Conservation (phyloP, 2,888 invertebrate species). For the Psococerastis gibbosa region DNA sequence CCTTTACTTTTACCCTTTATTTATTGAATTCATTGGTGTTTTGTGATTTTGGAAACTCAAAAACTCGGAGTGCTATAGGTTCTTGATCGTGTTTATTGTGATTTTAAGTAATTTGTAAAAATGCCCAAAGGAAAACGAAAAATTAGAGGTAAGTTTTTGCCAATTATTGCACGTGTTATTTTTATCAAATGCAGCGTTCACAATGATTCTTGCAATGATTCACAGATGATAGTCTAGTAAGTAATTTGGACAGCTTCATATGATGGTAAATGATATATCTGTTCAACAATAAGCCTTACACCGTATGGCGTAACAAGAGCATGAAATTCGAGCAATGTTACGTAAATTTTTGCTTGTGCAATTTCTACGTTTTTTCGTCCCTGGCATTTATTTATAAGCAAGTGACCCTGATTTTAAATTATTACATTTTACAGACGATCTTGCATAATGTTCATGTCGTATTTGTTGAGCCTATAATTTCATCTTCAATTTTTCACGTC, state of each 20-base stretch:
- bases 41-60: conserved; percentile 49
- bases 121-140: conserved; percentile 64
- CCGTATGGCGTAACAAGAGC: too few species aligned
- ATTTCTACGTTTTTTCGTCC: too few species aligned
- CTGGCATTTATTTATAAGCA: too few species aligned
- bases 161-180: conserved; percentile 7
- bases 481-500: too few species aligned
- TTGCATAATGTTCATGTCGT: too few species aligned
- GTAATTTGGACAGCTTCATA: neutral
- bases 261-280: neutral
- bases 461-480: too few species aligned
- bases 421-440: too few species aligned
- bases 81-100: conserved; percentile 49
- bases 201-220: conserved; percentile 2
- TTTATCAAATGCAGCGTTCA: too few species aligned
- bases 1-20: neutral
- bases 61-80: conserved; percentile 54
- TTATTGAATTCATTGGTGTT: conserved; percentile 27
- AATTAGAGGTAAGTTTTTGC: conserved; percentile 30
- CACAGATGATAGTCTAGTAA: neutral
- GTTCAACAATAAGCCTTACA: neutral
- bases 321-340: too few species aligned
- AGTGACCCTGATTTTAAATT: too few species aligned
- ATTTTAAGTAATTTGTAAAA: conserved; percentile 23
- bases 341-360: too few species aligned